Base-by-base conservation (phyloP, 2,113 vertebrate species). In the Nesospiza acunhae region DNA sequence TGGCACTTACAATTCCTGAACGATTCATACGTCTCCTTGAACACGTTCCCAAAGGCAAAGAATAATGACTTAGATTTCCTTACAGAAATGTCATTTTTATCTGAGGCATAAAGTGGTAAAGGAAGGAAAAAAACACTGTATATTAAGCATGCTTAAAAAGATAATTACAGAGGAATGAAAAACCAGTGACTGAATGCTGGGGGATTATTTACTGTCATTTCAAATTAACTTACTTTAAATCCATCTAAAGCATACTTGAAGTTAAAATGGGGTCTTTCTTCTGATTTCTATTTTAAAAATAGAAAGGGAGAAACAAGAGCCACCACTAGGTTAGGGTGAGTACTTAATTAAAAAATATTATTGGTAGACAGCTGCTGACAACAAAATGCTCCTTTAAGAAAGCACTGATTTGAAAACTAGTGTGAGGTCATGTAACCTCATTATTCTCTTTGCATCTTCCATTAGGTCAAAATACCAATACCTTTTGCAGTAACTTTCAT, bases 151-250 rank as follows among this genome's bases (percentile, higher is more conserved):
- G 52, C 39, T 95, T 94, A 47, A 95, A 83, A 93, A 80, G 47
- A 91, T 94, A 96, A 97, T 97, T 96, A 92, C 88, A 94, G 74
- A 96, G 75, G 96, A 96, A 89, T 50, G 37, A 47, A 93, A 97
- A 97, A 84, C 53, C 55, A 76, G 24, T 70, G 46, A 46, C 56
- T 80, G 67, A 96, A 91, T 84, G 53, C 63, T 75, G 28, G 14
- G 53, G 53, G 53, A 92, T 94, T 94, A 94, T 92, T 97, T 96
- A 87, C 70, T 66, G 60, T 81, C 60, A 93, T 89, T 95, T 96
- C 33, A 94, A 93, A 97, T 93, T 67, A 93, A 79, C 74, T 88
- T 92, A 56, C 27, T 92, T 95, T 73, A 91, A 95, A 91, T 85
- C 60, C 8, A 3, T 72, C 31, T 62, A 92, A 94, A 85, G 28